A percentile compares a stretch with the other conserved stretches of the same genome.
These are phyloP conservation scores for Ophion ventricosus DNA, from an alignment of 2,888 invertebrate genomes.

Conservation along the genomic window DNA sequence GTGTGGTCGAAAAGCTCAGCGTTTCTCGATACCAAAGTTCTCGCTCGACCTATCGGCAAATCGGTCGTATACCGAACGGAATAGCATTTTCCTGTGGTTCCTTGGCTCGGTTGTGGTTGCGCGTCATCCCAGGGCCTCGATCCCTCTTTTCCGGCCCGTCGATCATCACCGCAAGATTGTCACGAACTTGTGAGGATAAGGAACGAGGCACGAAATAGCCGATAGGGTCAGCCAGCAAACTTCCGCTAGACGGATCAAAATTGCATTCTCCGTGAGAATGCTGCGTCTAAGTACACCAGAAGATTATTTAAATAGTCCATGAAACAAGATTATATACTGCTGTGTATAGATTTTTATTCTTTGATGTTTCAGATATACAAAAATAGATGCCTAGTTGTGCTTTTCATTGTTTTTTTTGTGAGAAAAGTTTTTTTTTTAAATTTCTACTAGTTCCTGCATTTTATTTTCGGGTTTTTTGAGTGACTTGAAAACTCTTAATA, in stretches of 20 bases:
- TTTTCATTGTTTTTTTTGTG: too few species aligned
- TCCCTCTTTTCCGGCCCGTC: conserved; percentile 59
- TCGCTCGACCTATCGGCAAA: conserved; percentile 60
- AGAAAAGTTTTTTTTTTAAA: too few species aligned
- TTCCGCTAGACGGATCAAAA: conserved; percentile 53
- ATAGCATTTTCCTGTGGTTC: conserved; percentile 57
- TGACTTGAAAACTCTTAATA: too few species aligned
- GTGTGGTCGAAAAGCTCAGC: conserved; percentile 58
- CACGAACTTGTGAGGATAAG: conserved; percentile 59
- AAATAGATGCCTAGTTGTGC: too few species aligned
- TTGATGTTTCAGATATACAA: too few species aligned
- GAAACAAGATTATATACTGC: background rate
- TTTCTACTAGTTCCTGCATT: too few species aligned
- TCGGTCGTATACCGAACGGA: conserved; percentile 62
- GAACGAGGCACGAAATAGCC: conserved; percentile 56
- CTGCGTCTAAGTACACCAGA: background rate
- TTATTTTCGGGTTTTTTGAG: too few species aligned
- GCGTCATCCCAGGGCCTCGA: conserved; percentile 26
- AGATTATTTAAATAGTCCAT: background rate
- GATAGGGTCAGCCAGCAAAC: conserved; percentile 61
- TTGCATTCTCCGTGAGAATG: conserved; percentile 45
- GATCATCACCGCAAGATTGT: conserved; percentile 64
- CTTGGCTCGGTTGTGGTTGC: conserved; percentile 37
- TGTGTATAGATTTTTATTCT: background rate
- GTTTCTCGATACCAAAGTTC: conserved; percentile 47